phyloP scores from a whole-genome alignment of 1,140 invertebrate genomes.

The Scaptomyza graminum region DNA sequence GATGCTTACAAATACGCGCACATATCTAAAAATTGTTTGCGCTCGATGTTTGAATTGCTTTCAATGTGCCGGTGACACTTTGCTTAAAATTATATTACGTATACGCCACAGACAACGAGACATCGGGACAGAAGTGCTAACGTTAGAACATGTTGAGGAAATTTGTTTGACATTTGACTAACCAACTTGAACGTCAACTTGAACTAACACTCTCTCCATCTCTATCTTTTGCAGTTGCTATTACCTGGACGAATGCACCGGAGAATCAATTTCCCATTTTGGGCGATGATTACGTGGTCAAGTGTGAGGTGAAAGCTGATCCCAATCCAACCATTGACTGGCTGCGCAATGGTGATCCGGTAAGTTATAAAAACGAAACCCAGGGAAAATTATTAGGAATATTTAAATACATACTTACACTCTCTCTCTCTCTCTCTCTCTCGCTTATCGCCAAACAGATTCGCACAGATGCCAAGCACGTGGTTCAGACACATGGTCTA shows the following conservation, averaged over 20 bases:
- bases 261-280: conserved; percentile 92
- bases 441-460: conserved; percentile 76
- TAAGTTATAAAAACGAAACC: conserved; percentile 73
- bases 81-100: conserved; percentile 69
- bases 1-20: conserved; percentile 48
- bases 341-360: conserved; percentile 89
- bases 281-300: conserved; percentile 89
- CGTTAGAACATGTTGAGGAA: neutral
- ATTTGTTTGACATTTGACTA: conserved; percentile 18
- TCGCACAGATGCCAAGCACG: conserved; percentile 88
- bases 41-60: conserved; percentile 61
- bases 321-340: conserved; percentile 93
- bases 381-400: too few species aligned
- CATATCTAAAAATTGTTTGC: conserved; percentile 50
- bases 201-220: neutral
- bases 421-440: too few species aligned
- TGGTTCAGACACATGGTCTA: conserved; percentile 90
- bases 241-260: conserved; percentile 94
- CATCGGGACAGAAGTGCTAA: neutral
- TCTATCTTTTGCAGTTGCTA: conserved; percentile 87
- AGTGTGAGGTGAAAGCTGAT: conserved; percentile 93
- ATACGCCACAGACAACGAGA: conserved; percentile 29
- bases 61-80: conserved; percentile 56
- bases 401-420: neutral
- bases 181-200: conserved; percentile 1